Percentiles rank a stretch among this genome's conserved stretches.
These are phyloP conservation scores for Astyanax mexicanus DNA, from an alignment of 2,797 vertebrate species.

Conservation along the genomic window DNA sequence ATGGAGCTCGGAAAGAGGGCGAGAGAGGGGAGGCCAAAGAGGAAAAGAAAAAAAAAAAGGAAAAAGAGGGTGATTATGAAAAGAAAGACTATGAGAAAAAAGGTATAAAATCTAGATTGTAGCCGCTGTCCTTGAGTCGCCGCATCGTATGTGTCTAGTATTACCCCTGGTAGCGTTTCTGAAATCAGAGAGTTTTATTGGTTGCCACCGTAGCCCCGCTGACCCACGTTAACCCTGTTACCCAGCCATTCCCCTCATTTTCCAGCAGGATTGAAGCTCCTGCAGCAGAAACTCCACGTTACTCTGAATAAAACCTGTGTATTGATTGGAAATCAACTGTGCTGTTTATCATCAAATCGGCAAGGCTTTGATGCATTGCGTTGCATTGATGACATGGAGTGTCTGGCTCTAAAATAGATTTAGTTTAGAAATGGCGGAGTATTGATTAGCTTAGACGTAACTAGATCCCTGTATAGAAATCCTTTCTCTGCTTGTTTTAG, in stretches of 20 bases:
- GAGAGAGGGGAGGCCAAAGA: constrained; percentile 39
- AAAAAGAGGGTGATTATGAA: constrained; percentile 63
- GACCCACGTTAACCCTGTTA: constrained; percentile 1
- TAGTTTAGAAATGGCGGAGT: constrained; percentile 8
- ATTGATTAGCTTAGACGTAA: constrained; percentile 26
- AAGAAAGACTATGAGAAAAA: constrained; percentile 67
- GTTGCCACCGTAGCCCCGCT: background rate
- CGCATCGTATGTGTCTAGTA: background rate
- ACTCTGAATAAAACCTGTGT: background rate
- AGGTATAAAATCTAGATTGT: constrained; percentile 49
- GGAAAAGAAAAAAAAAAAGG: constrained; percentile 55
- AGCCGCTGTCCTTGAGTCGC: constrained; percentile 11
- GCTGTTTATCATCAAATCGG: background rate
- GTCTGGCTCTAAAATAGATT: constrained; percentile 43
- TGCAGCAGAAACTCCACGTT: background rate
- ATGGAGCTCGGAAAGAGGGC: constrained; percentile 18
- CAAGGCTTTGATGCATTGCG: too few species aligned
- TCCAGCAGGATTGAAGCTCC: background rate
- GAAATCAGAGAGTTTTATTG: background rate
- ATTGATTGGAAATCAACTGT: too few species aligned
- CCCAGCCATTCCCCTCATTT: constrained; percentile 32
- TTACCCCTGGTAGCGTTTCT: background rate
- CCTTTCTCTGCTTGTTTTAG: constrained; percentile 21
- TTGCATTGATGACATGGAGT: constrained; percentile 35
- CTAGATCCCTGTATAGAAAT: constrained; percentile 38